Conservation (phyloP, 2,888 invertebrate species). For the Acleris laterana region DNA sequence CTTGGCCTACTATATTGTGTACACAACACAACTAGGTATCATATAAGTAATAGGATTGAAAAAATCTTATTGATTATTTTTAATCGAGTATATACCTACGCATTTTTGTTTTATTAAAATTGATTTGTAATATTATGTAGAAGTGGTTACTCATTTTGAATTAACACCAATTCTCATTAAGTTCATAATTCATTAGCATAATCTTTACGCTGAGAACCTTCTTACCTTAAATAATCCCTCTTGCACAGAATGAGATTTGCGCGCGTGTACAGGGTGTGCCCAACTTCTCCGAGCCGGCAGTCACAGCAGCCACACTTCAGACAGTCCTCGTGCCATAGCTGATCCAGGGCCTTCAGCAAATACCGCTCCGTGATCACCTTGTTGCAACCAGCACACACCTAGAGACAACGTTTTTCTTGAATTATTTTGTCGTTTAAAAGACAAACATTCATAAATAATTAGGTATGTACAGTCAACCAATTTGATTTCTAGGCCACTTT, state of each 20-base stretch:
- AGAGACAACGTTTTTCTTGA: conserved; percentile 58
- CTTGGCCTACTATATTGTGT: no score
- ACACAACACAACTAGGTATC: no score
- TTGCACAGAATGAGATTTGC: conserved; percentile 98
- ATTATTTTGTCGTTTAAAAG: neutral
- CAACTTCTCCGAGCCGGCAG: conserved; percentile 97
- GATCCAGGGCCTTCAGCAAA: conserved; percentile 95
- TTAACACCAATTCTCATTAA: neutral
- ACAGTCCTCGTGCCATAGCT: conserved; percentile 99
- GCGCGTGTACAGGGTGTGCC: conserved; percentile 96
- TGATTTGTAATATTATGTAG: no score
- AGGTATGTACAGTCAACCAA: no score
- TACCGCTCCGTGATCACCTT: conserved; percentile 96
- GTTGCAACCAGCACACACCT: conserved; percentile 97
- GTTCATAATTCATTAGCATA: neutral
- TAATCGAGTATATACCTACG: no score
- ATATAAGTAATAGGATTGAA: no score
- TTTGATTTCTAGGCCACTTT: no score
- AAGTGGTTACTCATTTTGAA: no score
- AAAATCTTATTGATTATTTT: no score
- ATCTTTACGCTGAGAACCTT: neutral
- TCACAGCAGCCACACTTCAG: conserved; percentile 98
- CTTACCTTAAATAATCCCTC: conserved; percentile 96
- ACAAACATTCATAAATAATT: no score
- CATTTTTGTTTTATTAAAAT: no score